phyloP scores from a whole-genome alignment of 2,113 vertebrate species.

The Mus pahari region DNA sequence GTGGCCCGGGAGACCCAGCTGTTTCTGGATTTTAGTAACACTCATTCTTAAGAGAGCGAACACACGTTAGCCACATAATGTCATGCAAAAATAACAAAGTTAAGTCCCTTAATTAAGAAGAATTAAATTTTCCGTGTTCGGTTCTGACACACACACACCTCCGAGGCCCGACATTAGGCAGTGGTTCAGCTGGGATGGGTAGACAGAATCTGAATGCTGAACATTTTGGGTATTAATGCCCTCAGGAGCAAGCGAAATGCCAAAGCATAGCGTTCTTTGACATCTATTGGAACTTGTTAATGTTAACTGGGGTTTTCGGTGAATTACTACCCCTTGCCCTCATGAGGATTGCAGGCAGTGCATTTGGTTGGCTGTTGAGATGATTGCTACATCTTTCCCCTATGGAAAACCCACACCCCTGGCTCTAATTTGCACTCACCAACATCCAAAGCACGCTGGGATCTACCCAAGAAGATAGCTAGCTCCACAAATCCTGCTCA shows the following conservation, averaged over 20 bases:
- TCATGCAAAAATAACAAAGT: constrained; percentile 3
- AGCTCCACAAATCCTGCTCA: constrained; percentile 2
- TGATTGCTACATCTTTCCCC: neutral
- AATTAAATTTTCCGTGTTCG: neutral
- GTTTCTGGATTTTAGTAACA: neutral
- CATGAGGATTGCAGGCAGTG: neutral
- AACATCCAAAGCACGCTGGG: neutral
- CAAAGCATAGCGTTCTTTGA: neutral
- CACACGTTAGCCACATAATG: neutral
- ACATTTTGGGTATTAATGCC: neutral
- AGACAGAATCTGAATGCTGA: neutral
- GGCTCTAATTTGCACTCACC: constrained; percentile 27
- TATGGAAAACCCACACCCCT: neutral
- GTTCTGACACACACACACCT: neutral
- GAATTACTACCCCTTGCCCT: neutral
- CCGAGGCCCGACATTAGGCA: neutral
- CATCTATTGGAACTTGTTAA: neutral
- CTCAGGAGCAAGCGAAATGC: neutral
- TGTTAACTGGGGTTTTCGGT: neutral
- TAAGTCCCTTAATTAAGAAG: neutral
- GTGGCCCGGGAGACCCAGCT: neutral
- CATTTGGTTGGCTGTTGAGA: neutral
- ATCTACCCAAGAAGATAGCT: neutral
- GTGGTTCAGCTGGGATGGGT: neutral
- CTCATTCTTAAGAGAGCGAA: neutral